phyloP scores from a whole-genome alignment of 1,140 invertebrate genomes.

The Heliconius hewitsoni region DNA sequence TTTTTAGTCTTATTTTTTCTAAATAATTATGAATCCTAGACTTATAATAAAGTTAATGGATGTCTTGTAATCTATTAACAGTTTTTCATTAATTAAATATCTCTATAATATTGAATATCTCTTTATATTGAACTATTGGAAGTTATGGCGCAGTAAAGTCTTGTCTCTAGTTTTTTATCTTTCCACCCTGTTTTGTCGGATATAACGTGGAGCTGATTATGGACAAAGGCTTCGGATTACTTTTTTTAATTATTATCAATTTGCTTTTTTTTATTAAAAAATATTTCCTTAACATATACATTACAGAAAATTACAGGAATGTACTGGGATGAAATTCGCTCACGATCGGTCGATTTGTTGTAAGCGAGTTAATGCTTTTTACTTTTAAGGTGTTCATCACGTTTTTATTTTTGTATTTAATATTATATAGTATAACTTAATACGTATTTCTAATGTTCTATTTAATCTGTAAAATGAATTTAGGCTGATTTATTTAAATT shows the following conservation, averaged over 20 bases:
- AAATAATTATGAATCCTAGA: too few relatives aligned
- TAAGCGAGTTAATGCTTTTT: conserved; percentile 13
- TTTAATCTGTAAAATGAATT: background rate
- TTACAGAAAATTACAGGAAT: conserved; percentile 34
- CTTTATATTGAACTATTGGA: too few relatives aligned
- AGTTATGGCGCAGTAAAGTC: too few relatives aligned
- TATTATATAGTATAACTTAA: background rate
- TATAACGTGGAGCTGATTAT: background rate
- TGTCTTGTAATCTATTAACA: too few relatives aligned
- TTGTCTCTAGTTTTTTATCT: too few relatives aligned
- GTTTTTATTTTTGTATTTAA: conserved; percentile 1
- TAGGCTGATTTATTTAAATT: background rate
- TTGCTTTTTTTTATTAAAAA: background rate
- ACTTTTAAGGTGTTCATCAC: background rate
- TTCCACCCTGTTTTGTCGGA: too few relatives aligned
- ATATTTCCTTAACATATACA: conserved; percentile 23
- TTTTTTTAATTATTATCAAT: too few relatives aligned
- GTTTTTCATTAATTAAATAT: too few relatives aligned
- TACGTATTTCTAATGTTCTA: background rate
- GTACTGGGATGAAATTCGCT: conserved; percentile 27
- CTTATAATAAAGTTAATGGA: too few relatives aligned
- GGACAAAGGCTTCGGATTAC: too few relatives aligned
- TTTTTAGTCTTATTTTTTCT: too few relatives aligned
- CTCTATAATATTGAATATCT: too few relatives aligned
- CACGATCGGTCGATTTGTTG: background rate